Evolutionary conservation across 2,797 vertebrate genomes (phyloP), one percentile per base, ranked within the genome.

Genomic region (Graptemys geographica): DNA sequence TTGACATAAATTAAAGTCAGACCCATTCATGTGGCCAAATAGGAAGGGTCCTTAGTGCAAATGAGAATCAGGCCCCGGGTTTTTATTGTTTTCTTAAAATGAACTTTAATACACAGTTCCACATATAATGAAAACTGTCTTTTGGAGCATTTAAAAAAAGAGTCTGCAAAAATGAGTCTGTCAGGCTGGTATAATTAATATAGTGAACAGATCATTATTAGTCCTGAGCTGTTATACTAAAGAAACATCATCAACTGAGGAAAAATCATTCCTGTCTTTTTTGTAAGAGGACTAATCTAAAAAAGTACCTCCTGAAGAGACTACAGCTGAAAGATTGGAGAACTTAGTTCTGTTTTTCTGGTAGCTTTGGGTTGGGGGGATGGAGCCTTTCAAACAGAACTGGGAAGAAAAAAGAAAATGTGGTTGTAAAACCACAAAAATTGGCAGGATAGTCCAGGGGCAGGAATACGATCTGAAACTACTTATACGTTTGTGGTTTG

Each of bases 31-130:
- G 44, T 72, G 37, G 86, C 59, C 62, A 41, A 79, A 89, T 2
- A n/a, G 27, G 88, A 88, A 55, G 81, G 90, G 79, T 78, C 80
- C 79, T 49, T 49, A 83, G 57, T 8, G 3, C 87, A 88, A 96
- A 92, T 25, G 23, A 57, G n/a, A 94, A 92, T 91, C 94, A 82
- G 85, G 19, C 79, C 86, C 72, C 41, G 74, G 51, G 19, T 79
- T 86, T 91, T 72, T 41, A 79, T 89, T 84, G 33, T 51, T n/a
- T 92, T 21, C 86, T 84, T 86, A 91, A 95, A 94, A 90, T 15
- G 91, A 96, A 88, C 44, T 86, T 90, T 44, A 90, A 79, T 33
- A 55, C 76, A 16, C 59, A 89, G 90, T 72, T 82, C 79, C 33
- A 88, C 1, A 0, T 2, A 92, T 81, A 87, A 95, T 88, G 18